These are phyloP conservation scores for Capromys pilorides DNA, from an alignment of 2,797 vertebrate species.

Conservation along the genomic window DNA sequence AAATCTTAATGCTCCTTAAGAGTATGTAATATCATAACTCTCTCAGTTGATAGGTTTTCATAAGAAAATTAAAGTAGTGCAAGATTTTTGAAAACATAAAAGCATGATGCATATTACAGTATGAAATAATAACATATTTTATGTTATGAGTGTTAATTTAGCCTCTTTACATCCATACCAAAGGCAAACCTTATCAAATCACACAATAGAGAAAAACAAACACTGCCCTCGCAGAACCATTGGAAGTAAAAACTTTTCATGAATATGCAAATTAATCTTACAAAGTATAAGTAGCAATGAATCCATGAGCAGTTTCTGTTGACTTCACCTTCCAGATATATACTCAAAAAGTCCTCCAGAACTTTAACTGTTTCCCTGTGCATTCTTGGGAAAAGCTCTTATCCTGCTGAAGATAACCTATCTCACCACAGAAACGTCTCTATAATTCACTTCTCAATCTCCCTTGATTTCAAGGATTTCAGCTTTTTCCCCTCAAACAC, in stretches of 20 bases:
- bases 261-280: constrained; percentile 7
- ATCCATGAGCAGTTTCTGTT: not conserved
- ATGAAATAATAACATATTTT: not conserved
- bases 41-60: not conserved
- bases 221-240: not conserved
- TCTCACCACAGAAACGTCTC: constrained; percentile 60
- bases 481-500: constrained; percentile 30
- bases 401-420: constrained; percentile 63
- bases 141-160: not conserved
- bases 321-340: not conserved
- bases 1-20: not conserved
- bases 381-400: constrained; percentile 64
- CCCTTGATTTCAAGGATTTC: constrained; percentile 47
- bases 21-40: not conserved
- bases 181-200: not conserved
- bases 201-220: not conserved
- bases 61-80: constrained; percentile 1
- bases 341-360: not conserved
- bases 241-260: not conserved
- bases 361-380: not conserved
- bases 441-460: constrained; percentile 49
- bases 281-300: not conserved
- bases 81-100: constrained; percentile 46
- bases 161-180: not conserved
- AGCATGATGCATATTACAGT: not conserved